Evolutionary conservation across 2,888 invertebrate species (phyloP), one percentile per base, ranked within the genome.

Genomic region (Thumatha senex): DNA sequence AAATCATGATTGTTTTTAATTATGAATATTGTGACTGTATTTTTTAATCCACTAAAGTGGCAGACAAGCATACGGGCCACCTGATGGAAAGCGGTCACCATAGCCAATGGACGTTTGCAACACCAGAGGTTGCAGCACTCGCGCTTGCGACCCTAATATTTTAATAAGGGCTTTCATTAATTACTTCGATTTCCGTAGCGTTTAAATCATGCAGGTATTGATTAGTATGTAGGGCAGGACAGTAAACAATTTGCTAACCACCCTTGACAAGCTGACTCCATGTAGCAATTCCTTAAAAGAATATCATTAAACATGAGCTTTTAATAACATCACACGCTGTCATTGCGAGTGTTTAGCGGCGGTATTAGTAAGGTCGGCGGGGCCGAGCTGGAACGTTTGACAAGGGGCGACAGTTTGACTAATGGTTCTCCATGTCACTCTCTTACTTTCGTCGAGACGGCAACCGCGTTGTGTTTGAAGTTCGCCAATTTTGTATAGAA

Each of bases 401-500:
- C 88, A 84, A 82, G 90, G 92, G 91, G 84, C 73, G 92, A 91
- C 91, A 86, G 78, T 70, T 84, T 91, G 90, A 92, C 80, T 86
- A 90, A 92, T 91, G 84, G 76, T 72, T 71, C 62, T 68, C 64
- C 74, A 80, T 78, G 81, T 80, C 80, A 80, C 76, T 84, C 82
- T 79, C 80, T 78, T 76, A 80, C 80, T 79, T 80, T 73, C 67
- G 68, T 74, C 60, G 64, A 71, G 67, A 70, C 59, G 61, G 14
- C 40, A 56, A 33, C 35, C 65, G 34, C 46, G 48, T 46, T 58
- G 49, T 66, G 55, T 67, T 40, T 58, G 58, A 51, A 66, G 46
- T 46, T 58, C 2, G 33, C 47, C 30, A 57, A 58, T 0, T 51
- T 51, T 58, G 39, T 24, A 29, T 12, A 33, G 42, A 12, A 34